phyloP scores from a whole-genome alignment of 2,113 vertebrate genomes.

The Callaeas wilsoni region DNA sequence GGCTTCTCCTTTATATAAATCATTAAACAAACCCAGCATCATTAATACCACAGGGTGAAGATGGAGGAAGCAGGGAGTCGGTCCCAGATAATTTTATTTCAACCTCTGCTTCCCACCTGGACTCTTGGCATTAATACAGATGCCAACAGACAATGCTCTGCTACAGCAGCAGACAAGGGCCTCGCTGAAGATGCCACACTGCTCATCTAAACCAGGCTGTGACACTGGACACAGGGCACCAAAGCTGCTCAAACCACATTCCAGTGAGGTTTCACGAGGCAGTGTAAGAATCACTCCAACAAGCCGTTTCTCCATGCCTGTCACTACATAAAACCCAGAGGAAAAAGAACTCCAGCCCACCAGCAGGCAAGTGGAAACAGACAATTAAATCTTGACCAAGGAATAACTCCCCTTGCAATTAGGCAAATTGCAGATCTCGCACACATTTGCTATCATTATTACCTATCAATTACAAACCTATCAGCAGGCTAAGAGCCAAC shows the following conservation, averaged over 20 bases:
- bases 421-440: background rate
- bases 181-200: background rate
- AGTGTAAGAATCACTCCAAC: background rate
- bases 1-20: background rate
- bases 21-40: background rate
- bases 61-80: background rate
- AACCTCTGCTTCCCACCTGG: background rate
- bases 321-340: background rate
- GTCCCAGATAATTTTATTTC: background rate
- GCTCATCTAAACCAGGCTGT: background rate
- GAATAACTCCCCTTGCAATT: background rate
- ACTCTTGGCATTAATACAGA: background rate
- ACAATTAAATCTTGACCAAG: background rate
- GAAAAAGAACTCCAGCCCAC: background rate
- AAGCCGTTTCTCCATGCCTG: background rate
- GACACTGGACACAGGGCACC: background rate
- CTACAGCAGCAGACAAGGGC: background rate
- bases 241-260: background rate
- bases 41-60: background rate
- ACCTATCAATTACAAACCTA: background rate
- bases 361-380: background rate
- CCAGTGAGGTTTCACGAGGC: background rate
- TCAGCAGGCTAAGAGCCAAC: background rate
- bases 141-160: background rate
- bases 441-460: background rate